A percentile compares a stretch with the other conserved stretches of the same genome.
Conservation (phyloP, 1,140 invertebrate species). For the Drosophila prosaltans region DNA sequence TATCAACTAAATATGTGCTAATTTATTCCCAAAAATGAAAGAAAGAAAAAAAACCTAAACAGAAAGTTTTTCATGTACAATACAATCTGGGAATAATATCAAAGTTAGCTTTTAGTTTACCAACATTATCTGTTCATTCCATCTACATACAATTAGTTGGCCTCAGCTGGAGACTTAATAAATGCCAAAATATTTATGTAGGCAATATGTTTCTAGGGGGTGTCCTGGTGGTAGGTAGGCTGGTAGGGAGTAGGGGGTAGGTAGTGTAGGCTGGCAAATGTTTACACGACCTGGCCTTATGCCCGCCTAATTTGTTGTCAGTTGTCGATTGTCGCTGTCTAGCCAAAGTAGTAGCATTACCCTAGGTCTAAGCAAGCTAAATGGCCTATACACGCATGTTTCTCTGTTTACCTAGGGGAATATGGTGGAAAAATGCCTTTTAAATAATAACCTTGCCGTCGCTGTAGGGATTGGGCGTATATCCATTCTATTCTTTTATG, state of each 20-base stretch:
- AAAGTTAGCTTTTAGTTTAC: slow-evolving; percentile 14
- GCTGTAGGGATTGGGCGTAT: background rate
- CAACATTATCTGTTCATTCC: slow-evolving; percentile 31
- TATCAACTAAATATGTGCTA: slow-evolving; percentile 42
- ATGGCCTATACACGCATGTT: slow-evolving; percentile 31
- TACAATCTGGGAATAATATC: slow-evolving; percentile 9
- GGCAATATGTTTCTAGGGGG: background rate
- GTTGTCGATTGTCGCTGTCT: slow-evolving; percentile 19
- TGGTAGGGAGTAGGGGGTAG: background rate
- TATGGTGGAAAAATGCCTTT: slow-evolving; percentile 41
- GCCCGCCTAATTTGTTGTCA: slow-evolving; percentile 41
- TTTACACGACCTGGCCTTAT: slow-evolving; percentile 46
- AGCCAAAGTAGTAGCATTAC: slow-evolving; percentile 25
- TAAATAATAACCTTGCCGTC: slow-evolving; percentile 50
- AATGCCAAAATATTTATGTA: slow-evolving; percentile 50
- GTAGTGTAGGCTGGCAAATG: slow-evolving; percentile 21
- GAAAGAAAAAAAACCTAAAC: background rate
- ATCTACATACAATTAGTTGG: slow-evolving; percentile 12
- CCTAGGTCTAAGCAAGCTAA: slow-evolving; percentile 34
- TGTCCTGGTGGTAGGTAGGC: background rate
- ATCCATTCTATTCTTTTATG: slow-evolving; percentile 11
- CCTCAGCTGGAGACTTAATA: slow-evolving; percentile 37
- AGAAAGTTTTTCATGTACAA: background rate
- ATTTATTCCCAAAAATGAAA: slow-evolving; percentile 21
- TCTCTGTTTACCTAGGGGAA: slow-evolving; percentile 23